Evolutionary conservation across 2,113 vertebrate genomes (phyloP).

Genomic region (Malurus melanocephalus): DNA sequence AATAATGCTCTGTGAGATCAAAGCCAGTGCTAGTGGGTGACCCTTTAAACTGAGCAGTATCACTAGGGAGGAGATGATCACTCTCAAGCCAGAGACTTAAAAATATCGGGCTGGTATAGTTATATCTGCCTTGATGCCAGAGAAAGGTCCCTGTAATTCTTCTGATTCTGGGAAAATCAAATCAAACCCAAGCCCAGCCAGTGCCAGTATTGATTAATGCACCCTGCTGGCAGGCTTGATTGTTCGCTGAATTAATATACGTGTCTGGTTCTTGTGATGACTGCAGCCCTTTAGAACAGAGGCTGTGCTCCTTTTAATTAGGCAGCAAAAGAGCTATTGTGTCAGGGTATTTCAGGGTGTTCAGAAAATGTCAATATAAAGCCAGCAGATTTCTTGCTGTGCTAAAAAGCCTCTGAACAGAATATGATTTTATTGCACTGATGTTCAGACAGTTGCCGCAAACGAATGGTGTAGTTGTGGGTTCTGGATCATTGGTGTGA

Average conservation of each 20-base stretch:
- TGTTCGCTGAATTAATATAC: constrained; percentile 5
- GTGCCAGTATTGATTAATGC: constrained; percentile 32
- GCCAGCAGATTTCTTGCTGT: constrained; percentile 18
- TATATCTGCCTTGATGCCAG: neutral
- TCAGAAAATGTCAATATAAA: constrained; percentile 24
- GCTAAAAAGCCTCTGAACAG: neutral
- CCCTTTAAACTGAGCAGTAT: neutral
- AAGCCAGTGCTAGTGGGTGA: neutral
- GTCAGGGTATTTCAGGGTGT: constrained; percentile 10
- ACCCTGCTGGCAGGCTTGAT: constrained; percentile 7
- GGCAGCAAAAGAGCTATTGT: neutral
- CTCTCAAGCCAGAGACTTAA: neutral
- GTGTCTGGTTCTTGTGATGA: neutral
- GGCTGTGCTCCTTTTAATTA: constrained; percentile 48
- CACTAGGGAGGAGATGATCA: neutral
- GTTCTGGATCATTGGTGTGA: neutral
- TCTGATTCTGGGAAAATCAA: constrained; percentile 24
- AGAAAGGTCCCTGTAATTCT: neutral
- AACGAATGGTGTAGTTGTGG: neutral
- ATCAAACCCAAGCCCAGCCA: constrained; percentile 18
- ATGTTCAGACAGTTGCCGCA: neutral
- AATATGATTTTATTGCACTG: neutral
- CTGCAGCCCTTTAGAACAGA: neutral
- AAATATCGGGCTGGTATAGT: neutral
- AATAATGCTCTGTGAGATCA: neutral